These are phyloP conservation scores for Danaus chrysippus DNA, from an alignment of 2,888 invertebrate genomes.

Conservation along the genomic window DNA sequence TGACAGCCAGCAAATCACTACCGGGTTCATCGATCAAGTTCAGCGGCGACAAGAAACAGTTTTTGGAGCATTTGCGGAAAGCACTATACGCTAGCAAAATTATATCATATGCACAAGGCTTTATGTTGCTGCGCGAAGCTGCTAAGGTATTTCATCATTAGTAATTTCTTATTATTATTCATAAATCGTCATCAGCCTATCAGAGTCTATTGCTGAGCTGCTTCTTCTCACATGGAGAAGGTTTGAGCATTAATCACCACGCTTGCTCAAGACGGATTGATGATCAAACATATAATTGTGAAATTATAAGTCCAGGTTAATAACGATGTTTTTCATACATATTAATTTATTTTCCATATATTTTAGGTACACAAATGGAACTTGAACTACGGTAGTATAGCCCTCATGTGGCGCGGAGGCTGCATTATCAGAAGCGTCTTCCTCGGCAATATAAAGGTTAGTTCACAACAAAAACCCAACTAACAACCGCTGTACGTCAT, in stretches of 20 bases:
- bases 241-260: too few relatives aligned
- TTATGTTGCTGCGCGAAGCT: slow-evolving; percentile 96
- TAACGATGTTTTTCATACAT: background rate
- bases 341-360: slow-evolving; percentile 5
- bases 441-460: slow-evolving; percentile 70
- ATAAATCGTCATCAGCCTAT: too few relatives aligned
- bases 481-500: too few relatives aligned
- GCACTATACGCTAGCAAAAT: slow-evolving; percentile 99
- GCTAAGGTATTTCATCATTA: slow-evolving; percentile 80
- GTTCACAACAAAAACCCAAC: background rate
- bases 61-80: slow-evolving; percentile 90
- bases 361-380: slow-evolving; percentile 88
- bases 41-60: slow-evolving; percentile 86
- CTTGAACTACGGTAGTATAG: slow-evolving; percentile 97
- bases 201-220: too few relatives aligned
- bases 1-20: slow-evolving; percentile 87
- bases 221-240: too few relatives aligned
- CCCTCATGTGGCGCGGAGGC: slow-evolving; percentile 99
- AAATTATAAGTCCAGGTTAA: background rate
- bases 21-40: slow-evolving; percentile 83
- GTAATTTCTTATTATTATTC: background rate
- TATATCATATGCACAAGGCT: slow-evolving; percentile 98
- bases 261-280: too few relatives aligned
- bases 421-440: slow-evolving; percentile 94
- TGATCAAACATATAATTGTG: too few relatives aligned